Percentiles rank a stretch among this genome's conserved stretches.
These are phyloP conservation scores for Drosophila trichaetosa DNA, from an alignment of 2,888 invertebrate genomes.

Conservation along the genomic window DNA sequence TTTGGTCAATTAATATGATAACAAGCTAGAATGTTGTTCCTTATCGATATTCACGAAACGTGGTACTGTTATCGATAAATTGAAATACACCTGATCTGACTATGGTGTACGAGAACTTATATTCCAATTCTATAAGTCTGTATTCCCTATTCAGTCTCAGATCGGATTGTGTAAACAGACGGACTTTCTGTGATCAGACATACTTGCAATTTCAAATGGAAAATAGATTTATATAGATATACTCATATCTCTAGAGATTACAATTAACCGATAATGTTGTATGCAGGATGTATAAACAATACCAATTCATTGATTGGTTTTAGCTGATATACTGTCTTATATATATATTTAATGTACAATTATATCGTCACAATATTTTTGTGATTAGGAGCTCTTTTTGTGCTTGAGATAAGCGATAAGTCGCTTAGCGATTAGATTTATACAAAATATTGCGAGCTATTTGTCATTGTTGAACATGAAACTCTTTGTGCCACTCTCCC, in stretches of 20 bases:
- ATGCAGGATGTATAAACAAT: background rate
- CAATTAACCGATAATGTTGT: background rate
- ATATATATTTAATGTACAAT: background rate
- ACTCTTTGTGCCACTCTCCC: background rate
- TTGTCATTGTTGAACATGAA: background rate
- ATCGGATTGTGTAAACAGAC: background rate
- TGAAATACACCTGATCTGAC: background rate
- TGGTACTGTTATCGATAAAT: background rate
- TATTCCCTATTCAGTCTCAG: background rate
- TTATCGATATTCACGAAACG: background rate
- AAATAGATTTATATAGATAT: background rate
- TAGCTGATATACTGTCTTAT: background rate
- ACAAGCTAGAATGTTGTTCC: background rate
- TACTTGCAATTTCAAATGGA: background rate
- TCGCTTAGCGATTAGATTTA: background rate
- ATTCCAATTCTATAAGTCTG: background rate
- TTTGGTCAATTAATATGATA: background rate
- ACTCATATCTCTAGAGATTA: background rate
- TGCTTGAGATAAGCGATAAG: constrained; percentile 1
- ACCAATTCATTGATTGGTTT: background rate
- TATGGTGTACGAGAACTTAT: background rate
- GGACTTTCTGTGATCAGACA: background rate
- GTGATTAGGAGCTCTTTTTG: background rate
- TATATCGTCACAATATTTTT: background rate
- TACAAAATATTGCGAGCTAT: background rate